Percentiles rank a stretch among this genome's conserved stretches.
These are phyloP conservation scores for Trididemnum clinides DNA, from an alignment of 23 tunicate genomes.

Conservation along the genomic window DNA sequence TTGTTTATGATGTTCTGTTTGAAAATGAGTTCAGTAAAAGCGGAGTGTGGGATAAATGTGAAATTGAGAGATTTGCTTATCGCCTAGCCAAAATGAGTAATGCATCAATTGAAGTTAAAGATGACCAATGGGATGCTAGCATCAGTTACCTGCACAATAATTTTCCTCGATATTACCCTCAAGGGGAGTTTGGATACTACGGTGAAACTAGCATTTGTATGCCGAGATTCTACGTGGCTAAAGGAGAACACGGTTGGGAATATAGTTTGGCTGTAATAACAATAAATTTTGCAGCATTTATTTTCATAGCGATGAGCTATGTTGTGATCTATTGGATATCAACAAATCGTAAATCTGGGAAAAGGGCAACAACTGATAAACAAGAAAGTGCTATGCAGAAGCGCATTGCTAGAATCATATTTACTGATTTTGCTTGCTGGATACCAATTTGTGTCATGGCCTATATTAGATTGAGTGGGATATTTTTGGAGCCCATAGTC, in stretches of 20 bases:
- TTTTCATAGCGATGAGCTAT: conserved; percentile 36
- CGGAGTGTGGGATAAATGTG: background rate
- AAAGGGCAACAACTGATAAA: background rate
- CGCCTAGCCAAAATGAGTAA: background rate
- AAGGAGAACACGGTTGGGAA: conserved; percentile 39
- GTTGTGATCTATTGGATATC: conserved; percentile 1
- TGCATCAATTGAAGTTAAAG: background rate
- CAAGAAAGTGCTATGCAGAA: conserved; percentile 24
- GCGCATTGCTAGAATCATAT: conserved; percentile 32
- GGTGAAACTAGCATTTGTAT: conserved; percentile 57
- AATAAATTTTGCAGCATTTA: conserved; percentile 21
- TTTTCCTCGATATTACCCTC: background rate
- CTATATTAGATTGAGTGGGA: conserved; percentile 6
- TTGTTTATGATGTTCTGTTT: conserved; percentile 15
- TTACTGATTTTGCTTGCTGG: conserved; percentile 62
- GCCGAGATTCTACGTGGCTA: conserved; percentile 34
- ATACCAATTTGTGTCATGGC: conserved; percentile 59
- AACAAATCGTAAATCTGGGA: background rate
- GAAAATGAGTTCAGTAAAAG: background rate
- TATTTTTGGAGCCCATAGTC: background rate
- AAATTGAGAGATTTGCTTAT: background rate
- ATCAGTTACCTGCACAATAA: background rate
- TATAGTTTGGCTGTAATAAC: conserved; percentile 17
- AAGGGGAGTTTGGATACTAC: conserved; percentile 46
- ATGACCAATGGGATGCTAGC: background rate